Evolutionary conservation across 2,797 vertebrate species (phyloP).

Genomic region (Monodelphis domestica): DNA sequence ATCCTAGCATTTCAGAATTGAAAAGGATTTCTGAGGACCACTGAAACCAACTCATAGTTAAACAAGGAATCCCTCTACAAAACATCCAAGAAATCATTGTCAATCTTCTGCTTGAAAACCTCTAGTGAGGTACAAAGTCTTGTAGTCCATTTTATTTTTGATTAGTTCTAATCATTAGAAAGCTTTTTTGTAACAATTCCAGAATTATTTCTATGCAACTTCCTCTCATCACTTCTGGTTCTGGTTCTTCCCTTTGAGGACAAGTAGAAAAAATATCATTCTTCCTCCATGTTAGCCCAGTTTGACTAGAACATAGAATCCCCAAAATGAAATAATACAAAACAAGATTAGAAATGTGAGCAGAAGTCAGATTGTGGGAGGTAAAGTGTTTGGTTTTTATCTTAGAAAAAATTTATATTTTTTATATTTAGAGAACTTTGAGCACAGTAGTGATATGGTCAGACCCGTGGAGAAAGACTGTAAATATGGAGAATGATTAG

Average conservation of each 20-base stretch:
- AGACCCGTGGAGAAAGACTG: not conserved
- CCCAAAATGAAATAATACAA: not conserved
- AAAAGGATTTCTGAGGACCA: not conserved
- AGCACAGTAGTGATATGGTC: not conserved
- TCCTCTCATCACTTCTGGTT: not conserved
- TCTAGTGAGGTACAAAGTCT: not conserved
- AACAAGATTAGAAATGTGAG: not conserved
- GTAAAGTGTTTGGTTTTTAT: not conserved
- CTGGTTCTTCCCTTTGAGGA: not conserved
- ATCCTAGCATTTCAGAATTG: not conserved
- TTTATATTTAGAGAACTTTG: not conserved
- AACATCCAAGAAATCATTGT: not conserved
- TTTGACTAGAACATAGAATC: not conserved
- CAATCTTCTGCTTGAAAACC: not conserved
- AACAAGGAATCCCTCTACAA: not conserved
- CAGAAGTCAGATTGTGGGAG: not conserved
- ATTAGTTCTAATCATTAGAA: not conserved
- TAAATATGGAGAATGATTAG: not conserved
- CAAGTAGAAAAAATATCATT: not conserved
- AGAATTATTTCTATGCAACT: not conserved
- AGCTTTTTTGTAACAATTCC: not conserved
- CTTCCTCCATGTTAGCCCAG: not conserved
- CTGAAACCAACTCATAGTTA: not conserved
- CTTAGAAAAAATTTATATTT: not conserved
- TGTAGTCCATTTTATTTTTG: not conserved